phyloP scores from a whole-genome alignment of 2,888 invertebrate species.

The Orthosia gracilis region DNA sequence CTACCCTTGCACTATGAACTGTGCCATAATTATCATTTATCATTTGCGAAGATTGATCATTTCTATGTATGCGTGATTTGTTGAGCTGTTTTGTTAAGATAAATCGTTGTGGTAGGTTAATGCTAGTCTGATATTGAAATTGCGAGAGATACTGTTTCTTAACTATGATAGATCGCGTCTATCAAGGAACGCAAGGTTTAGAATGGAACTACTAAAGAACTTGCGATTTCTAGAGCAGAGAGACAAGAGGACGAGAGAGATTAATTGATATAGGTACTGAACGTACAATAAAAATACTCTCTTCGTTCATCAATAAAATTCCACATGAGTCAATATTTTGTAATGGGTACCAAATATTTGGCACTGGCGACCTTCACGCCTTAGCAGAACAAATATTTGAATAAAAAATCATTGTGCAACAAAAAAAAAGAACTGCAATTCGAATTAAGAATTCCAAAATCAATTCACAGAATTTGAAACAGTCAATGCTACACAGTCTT shows the following conservation, averaged over 20 bases:
- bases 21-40: constrained; percentile 70
- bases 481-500: constrained; percentile 9
- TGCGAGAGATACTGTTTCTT: constrained; percentile 56
- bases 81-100: constrained; percentile 60
- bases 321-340: constrained; percentile 13
- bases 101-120: constrained; percentile 47
- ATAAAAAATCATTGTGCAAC: neutral
- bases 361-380: constrained; percentile 13
- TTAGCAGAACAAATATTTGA: constrained; percentile 4
- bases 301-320: neutral
- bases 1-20: constrained; percentile 75
- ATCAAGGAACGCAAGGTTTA: neutral
- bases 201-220: neutral
- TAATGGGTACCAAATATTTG: neutral
- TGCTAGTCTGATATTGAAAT: constrained; percentile 50
- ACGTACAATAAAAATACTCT: too few relatives aligned
- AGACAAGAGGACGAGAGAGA: too few relatives aligned
- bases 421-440: neutral
- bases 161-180: constrained; percentile 49
- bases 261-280: too few relatives aligned
- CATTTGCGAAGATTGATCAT: constrained; percentile 69
- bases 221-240: too few relatives aligned
- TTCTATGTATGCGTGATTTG: constrained; percentile 62
- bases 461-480: constrained; percentile 40
- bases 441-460: constrained; percentile 27